phyloP scores from a whole-genome alignment of 2,888 invertebrate species.

The Euclidia mi region DNA sequence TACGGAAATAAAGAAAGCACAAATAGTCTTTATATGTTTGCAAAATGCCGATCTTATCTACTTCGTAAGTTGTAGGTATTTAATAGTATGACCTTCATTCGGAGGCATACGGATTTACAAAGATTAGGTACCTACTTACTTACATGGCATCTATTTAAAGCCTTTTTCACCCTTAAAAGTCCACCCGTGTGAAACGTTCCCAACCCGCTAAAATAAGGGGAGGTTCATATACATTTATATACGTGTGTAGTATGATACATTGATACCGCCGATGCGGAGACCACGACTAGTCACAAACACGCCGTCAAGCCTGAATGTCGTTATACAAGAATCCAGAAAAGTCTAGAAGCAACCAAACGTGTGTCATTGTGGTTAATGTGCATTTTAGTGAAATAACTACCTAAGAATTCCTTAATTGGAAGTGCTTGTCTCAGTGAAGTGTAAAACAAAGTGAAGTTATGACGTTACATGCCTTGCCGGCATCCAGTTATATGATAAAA shows the following conservation, averaged over 20 bases:
- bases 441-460: conserved; percentile 84
- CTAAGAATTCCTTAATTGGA: conserved; percentile 70
- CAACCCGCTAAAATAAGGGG: conserved; percentile 68
- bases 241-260: conserved; percentile 50
- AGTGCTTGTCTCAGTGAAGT: conserved; percentile 71
- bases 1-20: too few relatives aligned
- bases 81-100: too few relatives aligned
- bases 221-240: conserved; percentile 48
- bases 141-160: too few relatives aligned
- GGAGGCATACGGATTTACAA: too few relatives aligned
- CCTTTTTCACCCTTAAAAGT: conserved; percentile 29
- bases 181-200: conserved; percentile 62
- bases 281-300: conserved; percentile 70
- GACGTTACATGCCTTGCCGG: conserved; percentile 88
- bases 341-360: conserved; percentile 62
- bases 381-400: conserved; percentile 72
- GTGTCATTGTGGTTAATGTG: conserved; percentile 69
- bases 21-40: too few relatives aligned
- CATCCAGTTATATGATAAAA: conserved; percentile 84
- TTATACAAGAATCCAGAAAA: conserved; percentile 60
- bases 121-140: too few relatives aligned
- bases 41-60: too few relatives aligned
- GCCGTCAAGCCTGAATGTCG: conserved; percentile 83
- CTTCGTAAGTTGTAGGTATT: too few relatives aligned
- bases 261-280: conserved; percentile 70